Percentiles rank a stretch among this genome's conserved stretches.
phyloP scores from a whole-genome alignment of 2,113 vertebrate species.

The Eretmodus cyanostictus region DNA sequence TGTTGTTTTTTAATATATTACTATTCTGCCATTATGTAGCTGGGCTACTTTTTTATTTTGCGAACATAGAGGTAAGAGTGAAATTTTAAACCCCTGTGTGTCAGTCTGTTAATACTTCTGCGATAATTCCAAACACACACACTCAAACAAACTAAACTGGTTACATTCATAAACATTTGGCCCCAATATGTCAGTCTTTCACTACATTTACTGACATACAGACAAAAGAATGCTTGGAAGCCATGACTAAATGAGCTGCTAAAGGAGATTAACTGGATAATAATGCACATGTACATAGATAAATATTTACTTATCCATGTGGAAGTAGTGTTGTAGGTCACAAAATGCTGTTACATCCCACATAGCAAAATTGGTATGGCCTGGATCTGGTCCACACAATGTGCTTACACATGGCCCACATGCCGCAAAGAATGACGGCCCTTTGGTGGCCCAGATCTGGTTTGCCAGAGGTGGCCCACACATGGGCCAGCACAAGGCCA shows the following conservation, averaged over 20 bases:
- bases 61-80: fast-evolving
- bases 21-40: neutral
- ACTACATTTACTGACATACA: neutral
- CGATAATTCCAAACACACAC: neutral
- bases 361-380: neutral
- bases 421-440: neutral
- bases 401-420: neutral
- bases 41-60: neutral
- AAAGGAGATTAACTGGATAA: neutral
- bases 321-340: neutral
- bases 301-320: neutral
- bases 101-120: neutral
- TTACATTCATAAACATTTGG: neutral
- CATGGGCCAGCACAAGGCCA: neutral
- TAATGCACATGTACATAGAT: neutral
- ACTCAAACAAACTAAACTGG: neutral
- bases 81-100: neutral
- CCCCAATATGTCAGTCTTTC: neutral
- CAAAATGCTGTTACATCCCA: neutral
- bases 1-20: neutral
- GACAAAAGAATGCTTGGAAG: neutral
- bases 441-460: neutral
- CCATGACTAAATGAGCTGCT: neutral
- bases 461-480: neutral
- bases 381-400: neutral